A percentile compares a stretch with the other conserved stretches of the same genome.
phyloP scores from a whole-genome alignment of 2,888 invertebrate species.

The Dastarcus helophoroides region DNA sequence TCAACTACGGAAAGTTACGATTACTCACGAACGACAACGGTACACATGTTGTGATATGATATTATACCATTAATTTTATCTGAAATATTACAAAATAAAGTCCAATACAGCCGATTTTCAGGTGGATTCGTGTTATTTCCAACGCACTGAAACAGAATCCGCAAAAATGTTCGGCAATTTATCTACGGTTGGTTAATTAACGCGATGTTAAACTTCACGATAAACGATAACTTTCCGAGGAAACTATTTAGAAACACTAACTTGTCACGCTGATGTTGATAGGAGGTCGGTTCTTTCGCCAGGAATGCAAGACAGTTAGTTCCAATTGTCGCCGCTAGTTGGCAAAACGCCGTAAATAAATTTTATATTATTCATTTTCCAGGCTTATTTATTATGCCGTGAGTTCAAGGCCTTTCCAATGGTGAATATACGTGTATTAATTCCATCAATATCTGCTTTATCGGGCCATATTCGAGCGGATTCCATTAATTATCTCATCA shows the following conservation, averaged over 20 bases:
- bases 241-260: conserved; percentile 33
- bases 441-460: no score
- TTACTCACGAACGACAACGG: conserved; percentile 25
- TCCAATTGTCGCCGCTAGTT: conserved; percentile 29
- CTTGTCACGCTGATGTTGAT: conserved; percentile 35
- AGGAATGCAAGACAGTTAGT: conserved; percentile 33
- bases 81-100: conserved; percentile 22
- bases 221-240: conserved; percentile 20
- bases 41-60: conserved; percentile 22
- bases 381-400: conserved; percentile 26
- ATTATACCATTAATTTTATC: conserved; percentile 25
- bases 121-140: conserved; percentile 19
- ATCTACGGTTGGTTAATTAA: conserved; percentile 16
- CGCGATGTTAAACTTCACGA: conserved; percentile 16
- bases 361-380: conserved; percentile 32
- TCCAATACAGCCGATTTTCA: conserved; percentile 21
- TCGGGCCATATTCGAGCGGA: no score
- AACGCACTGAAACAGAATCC: conserved; percentile 20
- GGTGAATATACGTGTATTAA: no score
- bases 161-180: conserved; percentile 26
- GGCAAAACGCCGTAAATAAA: conserved; percentile 25
- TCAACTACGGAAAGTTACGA: conserved; percentile 31
- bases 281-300: conserved; percentile 34
- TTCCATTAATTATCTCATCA: no score
- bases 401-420: conserved; percentile 27